Evolutionary conservation across 2,797 vertebrate genomes (phyloP), one percentile per base, ranked within the genome.

Genomic region (Lophotriccus pileatus): DNA sequence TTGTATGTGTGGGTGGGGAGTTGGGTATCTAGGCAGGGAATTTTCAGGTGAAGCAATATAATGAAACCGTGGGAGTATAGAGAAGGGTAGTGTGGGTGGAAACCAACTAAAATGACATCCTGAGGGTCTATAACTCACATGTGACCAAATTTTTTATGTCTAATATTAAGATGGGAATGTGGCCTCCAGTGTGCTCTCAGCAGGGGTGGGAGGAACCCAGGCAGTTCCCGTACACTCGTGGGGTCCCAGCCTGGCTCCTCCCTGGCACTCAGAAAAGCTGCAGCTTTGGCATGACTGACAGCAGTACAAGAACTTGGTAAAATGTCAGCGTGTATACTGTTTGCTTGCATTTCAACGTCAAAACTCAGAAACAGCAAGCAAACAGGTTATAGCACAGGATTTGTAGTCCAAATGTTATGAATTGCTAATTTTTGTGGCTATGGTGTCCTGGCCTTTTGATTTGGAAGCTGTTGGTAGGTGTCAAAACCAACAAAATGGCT

Each of bases 11-110:
- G 88, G 74, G 89, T 88, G 83, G 62, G 27, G 60, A 86, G 30
- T 10, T 34, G 32, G 27, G 43, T 78, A 28, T 75, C 50, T 78
- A 59, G 20, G 69, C 25, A 64, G 91, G 82, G 89, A 96, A 94
- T 90, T 97, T 90, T 95, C 80, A 70, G 24, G 56, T 86, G 34
- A 95, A 88, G 85, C 70, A 90, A 96, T 93, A 84, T 93, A 67
- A 81, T 79, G 89, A 92, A 96, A 87, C 44, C 0, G 67, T 94
- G 81, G 86, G 95, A 87, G 91, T 81, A 68, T 2, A 86, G 79
- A 90, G 76, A 91, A 84, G n/a, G 23, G 62, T 32, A 44, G 25
- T 0, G 64, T 62, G 73, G 63, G 72, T 79, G 66, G 47, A 69
- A 89, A 78, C 41, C 24, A 89, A 34, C 87, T 87, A 10, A 89